These are phyloP conservation scores for Cryptocephalus primarius DNA, from an alignment of 2,888 invertebrate genomes.

Conservation along the genomic window DNA sequence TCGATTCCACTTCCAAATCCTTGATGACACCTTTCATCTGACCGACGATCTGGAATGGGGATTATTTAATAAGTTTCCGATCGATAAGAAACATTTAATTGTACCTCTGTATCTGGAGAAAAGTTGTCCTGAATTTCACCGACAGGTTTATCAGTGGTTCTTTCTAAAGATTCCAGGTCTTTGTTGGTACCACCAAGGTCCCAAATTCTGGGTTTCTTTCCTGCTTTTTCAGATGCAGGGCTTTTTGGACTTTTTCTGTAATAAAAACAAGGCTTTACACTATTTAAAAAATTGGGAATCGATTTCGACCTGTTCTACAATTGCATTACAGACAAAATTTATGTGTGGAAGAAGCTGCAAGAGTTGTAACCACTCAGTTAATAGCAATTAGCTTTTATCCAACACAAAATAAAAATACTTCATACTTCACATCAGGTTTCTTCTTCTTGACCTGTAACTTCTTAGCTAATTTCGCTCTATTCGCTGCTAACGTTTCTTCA, in stretches of 20 bases:
- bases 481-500: slow-evolving; percentile 61
- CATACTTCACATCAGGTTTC: slow-evolving; percentile 51
- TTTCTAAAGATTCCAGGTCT: slow-evolving; percentile 70
- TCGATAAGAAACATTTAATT: slow-evolving; percentile 5
- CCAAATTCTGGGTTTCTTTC: slow-evolving; percentile 87
- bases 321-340: too few species aligned
- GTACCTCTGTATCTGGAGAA: slow-evolving; percentile 54
- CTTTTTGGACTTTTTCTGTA: slow-evolving; percentile 36
- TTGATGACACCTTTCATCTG: slow-evolving; percentile 75
- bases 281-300: background rate
- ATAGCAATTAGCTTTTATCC: background rate
- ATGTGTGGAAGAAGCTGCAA: too few species aligned
- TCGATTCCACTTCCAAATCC: slow-evolving; percentile 71
- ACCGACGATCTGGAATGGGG: slow-evolving; percentile 54
- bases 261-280: slow-evolving; percentile 1
- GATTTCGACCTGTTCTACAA: background rate
- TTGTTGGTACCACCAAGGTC: slow-evolving; percentile 69
- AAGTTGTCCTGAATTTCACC: slow-evolving; percentile 50
- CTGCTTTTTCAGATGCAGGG: slow-evolving; percentile 51
- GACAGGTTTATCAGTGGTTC: slow-evolving; percentile 62
- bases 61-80: slow-evolving; percentile 2
- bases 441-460: slow-evolving; percentile 62
- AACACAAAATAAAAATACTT: slow-evolving; percentile 4
- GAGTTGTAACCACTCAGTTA: too few species aligned
- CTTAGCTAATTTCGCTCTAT: slow-evolving; percentile 68